Evolutionary conservation across 2,888 invertebrate genomes (phyloP), one percentile per base, ranked within the genome.

Genomic region (Polymixis flavicincta): DNA sequence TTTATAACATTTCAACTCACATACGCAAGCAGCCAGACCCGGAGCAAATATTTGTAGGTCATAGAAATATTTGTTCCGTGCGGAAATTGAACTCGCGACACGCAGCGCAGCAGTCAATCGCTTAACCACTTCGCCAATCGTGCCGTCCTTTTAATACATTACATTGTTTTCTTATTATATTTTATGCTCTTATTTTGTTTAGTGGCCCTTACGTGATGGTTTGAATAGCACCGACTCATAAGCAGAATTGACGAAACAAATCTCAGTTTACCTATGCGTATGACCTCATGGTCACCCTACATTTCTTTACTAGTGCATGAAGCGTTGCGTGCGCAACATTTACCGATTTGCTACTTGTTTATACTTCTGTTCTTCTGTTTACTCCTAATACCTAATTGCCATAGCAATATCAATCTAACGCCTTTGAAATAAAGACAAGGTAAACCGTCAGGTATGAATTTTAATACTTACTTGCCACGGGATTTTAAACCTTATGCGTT

Each of bases 231-330:
- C 17, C 17, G 6, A 19, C 19, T 7, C 6, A 19, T 7, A 50
- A 48, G 48, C 17, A 50, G 48, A 50, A 50, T 50, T 50, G 19
- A 19, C 19, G 8, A 19, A 50, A 50, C 50, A 19, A 50, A 59
- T 19, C 11, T 22, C 19, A 32, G 0, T 59, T 6, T 59, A 11
- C 2, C 13, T 13, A 19, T 59, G 8, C n/a, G 3, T 61, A 2
- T 14, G 0, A 65, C 3, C 19, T 9, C 7, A 4, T 90, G 82
- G 92, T 82, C 84, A 91, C 88, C 81, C 85, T 89, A 89, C 63
- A 67, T 50, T 71, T 76, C 86, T 85, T 93, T 93, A 93, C 89
- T 93, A 93, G 94, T 93, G 94, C 94, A 87, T 90, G 91, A 92
- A 90, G 89, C 83, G 66, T 92, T 93, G 93, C 93, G 90, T 93